Percentiles rank a stretch among this genome's conserved stretches.
Evolutionary conservation across 2,113 vertebrate genomes (phyloP).

Genomic region (Gasterosteus nipponicus): DNA sequence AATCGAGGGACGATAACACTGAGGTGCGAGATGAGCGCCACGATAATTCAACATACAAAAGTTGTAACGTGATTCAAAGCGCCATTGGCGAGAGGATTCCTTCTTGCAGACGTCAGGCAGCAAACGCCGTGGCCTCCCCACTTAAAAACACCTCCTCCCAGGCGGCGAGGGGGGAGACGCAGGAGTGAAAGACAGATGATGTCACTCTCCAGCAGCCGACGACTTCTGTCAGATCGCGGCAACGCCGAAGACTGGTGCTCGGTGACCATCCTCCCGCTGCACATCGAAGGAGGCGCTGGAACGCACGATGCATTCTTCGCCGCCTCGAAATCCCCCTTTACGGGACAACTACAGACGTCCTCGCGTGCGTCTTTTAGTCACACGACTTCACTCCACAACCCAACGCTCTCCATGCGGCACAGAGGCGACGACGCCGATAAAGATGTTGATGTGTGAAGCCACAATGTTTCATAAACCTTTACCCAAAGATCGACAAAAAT

Average conservation of each 20-base stretch:
- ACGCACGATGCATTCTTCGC: conserved; percentile 12
- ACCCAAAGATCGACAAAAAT: not conserved
- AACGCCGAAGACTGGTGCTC: conserved; percentile 12
- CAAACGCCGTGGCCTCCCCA: too few relatives aligned
- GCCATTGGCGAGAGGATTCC: too few relatives aligned
- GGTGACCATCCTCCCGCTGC: conserved; percentile 38
- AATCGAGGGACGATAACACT: not conserved
- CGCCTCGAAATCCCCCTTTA: not conserved
- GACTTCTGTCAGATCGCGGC: conserved; percentile 34
- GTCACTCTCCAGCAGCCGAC: conserved; percentile 33
- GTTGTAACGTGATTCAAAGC: too few relatives aligned
- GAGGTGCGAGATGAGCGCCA: not conserved
- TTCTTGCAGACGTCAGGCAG: too few relatives aligned
- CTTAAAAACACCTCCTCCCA: too few relatives aligned
- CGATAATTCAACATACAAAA: too few relatives aligned
- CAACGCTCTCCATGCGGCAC: not conserved
- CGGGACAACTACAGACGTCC: not conserved
- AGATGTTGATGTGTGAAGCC: not conserved
- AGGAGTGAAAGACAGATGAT: not conserved
- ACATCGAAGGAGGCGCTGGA: conserved; percentile 28
- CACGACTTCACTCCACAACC: not conserved
- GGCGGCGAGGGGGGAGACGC: too few relatives aligned
- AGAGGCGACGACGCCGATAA: not conserved
- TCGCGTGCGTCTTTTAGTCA: not conserved
- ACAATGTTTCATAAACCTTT: not conserved